Evolutionary conservation across 1,140 invertebrate species (phyloP), one percentile per base, ranked within the genome.

Genomic region (Ganaspis sp.): DNA sequence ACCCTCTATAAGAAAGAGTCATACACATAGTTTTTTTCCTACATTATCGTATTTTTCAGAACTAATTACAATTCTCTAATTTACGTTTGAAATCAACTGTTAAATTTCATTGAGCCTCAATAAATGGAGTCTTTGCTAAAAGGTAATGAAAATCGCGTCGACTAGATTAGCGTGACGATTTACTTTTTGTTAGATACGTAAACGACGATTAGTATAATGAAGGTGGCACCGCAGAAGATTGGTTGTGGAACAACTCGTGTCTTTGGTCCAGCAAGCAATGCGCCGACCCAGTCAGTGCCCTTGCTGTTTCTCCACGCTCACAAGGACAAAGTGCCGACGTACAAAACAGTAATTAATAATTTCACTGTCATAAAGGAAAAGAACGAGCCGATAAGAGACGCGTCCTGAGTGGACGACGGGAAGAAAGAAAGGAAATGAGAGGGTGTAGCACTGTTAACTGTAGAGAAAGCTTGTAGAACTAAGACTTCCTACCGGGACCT

Each of bases 331-430:
- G 77, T 74, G 72, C 76, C 79, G 76, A 77, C 78, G 42, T 83
- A 82, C 84, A 88, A 88, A 87, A 87, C 82, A 82, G 76, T 87
- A 86, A 87, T 88, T 88, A 87, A 87, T 87, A 86, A 86, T 88
- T 88, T 86, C 82, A 87, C 85, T 84, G 85, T 84, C 83, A 80
- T 84, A 83, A 85, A 83, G 73, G 64, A 73, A 74, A 75, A 64
- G 58, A 64, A 64, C 12, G 12, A 64, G 58, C 29, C 23, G 58
- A 64, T 64, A 64, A 75, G 76, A 75, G 81, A 78, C 49, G 74
- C 26, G 53, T 54, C 72, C 40, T 37, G 42, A 23, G 42, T 72
- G 71, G 49, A 71, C 21, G 72, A 45, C 29, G 26, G 70, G 12
- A 49, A 40, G 58, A 70, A 75, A 77, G 17, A 73, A 69, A 71